A percentile compares a stretch with the other conserved stretches of the same genome.
These are phyloP conservation scores for Eucera pruinosa DNA, from an alignment of 2,888 invertebrate species.

Conservation along the genomic window DNA sequence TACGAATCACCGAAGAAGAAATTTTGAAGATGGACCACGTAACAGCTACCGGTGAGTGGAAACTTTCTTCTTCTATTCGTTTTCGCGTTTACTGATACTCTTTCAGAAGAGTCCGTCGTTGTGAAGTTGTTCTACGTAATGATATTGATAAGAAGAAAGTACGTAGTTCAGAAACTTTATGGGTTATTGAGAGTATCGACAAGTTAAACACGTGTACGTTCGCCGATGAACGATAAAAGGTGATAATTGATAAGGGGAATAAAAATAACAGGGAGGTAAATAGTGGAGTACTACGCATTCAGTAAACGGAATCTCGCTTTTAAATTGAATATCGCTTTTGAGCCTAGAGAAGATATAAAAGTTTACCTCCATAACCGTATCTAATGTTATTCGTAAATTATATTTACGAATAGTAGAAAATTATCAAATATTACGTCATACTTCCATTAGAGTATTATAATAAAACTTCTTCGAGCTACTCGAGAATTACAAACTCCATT, in stretches of 20 bases:
- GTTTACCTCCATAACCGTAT: background rate
- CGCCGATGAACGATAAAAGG: slow-evolving; percentile 6
- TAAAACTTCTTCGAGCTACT: no score
- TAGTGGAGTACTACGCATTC: slow-evolving; percentile 9
- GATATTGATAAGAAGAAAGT: background rate
- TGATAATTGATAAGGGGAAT: slow-evolving; percentile 27
- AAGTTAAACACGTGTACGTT: slow-evolving; percentile 16
- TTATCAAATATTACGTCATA: no score
- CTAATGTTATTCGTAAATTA: background rate
- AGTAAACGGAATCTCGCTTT: background rate
- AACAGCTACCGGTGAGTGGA: slow-evolving; percentile 49
- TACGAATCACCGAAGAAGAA: background rate
- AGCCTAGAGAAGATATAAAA: background rate
- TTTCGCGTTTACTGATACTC: background rate
- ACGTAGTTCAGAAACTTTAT: background rate
- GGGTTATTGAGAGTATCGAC: slow-evolving; percentile 18
- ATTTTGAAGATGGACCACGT: slow-evolving; percentile 16
- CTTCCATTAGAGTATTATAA: no score
- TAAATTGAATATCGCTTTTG: background rate
- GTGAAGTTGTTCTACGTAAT: background rate
- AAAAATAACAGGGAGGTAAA: slow-evolving; percentile 17
- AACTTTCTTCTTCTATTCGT: background rate
- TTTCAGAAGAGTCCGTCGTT: background rate
- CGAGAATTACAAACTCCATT: background rate
- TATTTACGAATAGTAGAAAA: no score